Evolutionary conservation across 2,888 invertebrate genomes (phyloP).

Genomic region (Diloba caeruleocephala): DNA sequence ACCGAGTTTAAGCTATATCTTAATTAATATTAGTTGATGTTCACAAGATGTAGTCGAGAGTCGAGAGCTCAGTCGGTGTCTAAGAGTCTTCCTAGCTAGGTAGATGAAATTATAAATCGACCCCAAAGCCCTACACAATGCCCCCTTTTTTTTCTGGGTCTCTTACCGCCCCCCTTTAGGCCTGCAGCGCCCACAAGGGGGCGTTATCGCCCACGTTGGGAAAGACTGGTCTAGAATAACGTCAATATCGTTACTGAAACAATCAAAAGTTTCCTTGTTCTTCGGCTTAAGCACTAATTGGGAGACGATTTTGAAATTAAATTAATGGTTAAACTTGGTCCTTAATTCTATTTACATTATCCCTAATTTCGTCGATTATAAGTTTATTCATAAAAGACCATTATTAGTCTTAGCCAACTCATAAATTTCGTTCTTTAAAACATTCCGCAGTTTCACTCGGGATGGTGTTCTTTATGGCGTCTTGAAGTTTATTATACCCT

Average conservation of each 20-base stretch:
- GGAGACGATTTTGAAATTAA: conserved; percentile 3
- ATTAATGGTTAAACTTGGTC: conserved; percentile 5
- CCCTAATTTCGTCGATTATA: conserved; percentile 10
- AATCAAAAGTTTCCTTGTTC: not conserved
- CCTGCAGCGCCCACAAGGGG: too few species aligned
- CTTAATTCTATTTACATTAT: conserved; percentile 17
- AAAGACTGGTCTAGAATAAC: too few species aligned
- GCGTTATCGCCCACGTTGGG: too few species aligned
- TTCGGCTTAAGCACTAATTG: not conserved
- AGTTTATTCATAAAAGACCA: conserved; percentile 28
- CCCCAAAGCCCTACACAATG: too few species aligned
- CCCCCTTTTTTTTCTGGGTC: too few species aligned
- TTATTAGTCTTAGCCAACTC: conserved; percentile 37
- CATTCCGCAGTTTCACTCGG: conserved; percentile 43
- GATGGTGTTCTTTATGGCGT: conserved; percentile 45
- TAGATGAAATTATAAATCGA: too few species aligned
- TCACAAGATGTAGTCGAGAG: too few species aligned
- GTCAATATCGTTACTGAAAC: not conserved
- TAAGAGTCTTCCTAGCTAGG: too few species aligned
- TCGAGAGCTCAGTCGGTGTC: too few species aligned
- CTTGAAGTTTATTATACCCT: conserved; percentile 50
- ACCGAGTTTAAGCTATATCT: too few species aligned
- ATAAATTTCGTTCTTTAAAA: conserved; percentile 45
- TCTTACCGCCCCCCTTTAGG: too few species aligned
- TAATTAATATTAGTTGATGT: too few species aligned